Evolutionary conservation across 2,797 vertebrate genomes (phyloP), one percentile per base, ranked within the genome.

Genomic region (Buceros bicornis): DNA sequence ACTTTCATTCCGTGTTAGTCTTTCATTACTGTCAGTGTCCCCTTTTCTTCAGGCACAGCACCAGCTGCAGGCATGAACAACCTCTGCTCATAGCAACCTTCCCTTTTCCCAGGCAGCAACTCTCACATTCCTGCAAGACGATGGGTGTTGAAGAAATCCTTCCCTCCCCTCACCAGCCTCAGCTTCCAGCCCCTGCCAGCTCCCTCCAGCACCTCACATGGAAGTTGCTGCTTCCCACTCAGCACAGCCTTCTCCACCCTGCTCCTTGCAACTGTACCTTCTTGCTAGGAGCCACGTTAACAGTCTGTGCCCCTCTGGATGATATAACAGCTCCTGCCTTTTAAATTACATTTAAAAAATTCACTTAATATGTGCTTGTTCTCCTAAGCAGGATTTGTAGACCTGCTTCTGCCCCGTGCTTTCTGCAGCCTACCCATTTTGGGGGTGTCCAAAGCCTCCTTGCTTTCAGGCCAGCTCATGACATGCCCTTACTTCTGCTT

Each of bases 351-450:
- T 51, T 54, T 31, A 31, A 16, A 26, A 22, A 16, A 3, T 45
- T 50, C 61, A 7, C 60, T 76, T 58, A 45, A 22, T 11, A 18
- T 6, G 8, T 0, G 0, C 16, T 31, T 66, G 26, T 78, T 82
- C 40, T 85, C 26, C 40, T 7, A 5, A 60, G 29, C 20, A 31
- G 37, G 40, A 42, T 74, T 71, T 50, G 31, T 42, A 77, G 73
- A 43, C 21, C 42, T 61, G 42, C 40, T 78, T 56, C 47, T 81
- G 24, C 33, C 31, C 31, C 13, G 4, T 54, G 43, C 31, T 81
- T 70, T 85, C 33, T 85, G 24, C n/a, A 71, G 40, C 57, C 53
- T 89, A 12, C 43, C 35, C 10, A 2, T 85, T 82, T 64, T 1
- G 3, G 22, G 11, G 4, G 6, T 54, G 57, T 50, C 13, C 5